Conservation (phyloP, 2,797 vertebrate genomes). For the Orestias chungarensis region DNA sequence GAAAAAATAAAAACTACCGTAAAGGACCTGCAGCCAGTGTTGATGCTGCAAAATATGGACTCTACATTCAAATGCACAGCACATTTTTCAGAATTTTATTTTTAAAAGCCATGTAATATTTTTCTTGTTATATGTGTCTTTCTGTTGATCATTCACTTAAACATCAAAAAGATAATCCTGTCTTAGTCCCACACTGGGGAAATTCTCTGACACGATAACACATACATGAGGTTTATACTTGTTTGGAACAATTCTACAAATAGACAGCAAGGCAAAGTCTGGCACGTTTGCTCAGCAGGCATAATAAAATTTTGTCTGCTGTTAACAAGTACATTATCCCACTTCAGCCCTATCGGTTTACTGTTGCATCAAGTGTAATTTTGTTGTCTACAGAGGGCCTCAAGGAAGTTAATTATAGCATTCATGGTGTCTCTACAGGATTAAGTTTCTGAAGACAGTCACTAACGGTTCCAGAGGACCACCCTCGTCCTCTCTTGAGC, state of each 20-base stretch:
- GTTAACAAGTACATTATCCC: slow-evolving; percentile 38
- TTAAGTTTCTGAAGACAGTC: slow-evolving; percentile 72
- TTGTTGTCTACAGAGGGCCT: slow-evolving; percentile 71
- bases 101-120: not conserved
- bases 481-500: slow-evolving; percentile 59
- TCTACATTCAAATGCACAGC: not conserved
- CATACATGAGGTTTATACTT: not conserved
- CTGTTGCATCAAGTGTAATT: slow-evolving; percentile 63
- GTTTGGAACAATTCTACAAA: not conserved
- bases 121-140: not conserved
- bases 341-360: slow-evolving; percentile 59
- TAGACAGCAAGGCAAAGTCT: slow-evolving; percentile 20
- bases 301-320: slow-evolving; percentile 50
- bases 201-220: no score
- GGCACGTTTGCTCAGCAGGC: slow-evolving; percentile 48
- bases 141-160: not conserved
- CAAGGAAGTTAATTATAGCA: slow-evolving; percentile 68
- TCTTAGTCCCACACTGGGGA: no score
- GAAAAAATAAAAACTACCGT: not conserved
- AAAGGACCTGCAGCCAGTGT: not conserved
- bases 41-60: not conserved
- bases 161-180: no score
- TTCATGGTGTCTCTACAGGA: slow-evolving; percentile 60
- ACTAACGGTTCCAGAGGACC: slow-evolving; percentile 69
- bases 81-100: no score